Evolutionary conservation across 2,888 invertebrate genomes (phyloP).

Genomic region (Ryuthela nishihirai): DNA sequence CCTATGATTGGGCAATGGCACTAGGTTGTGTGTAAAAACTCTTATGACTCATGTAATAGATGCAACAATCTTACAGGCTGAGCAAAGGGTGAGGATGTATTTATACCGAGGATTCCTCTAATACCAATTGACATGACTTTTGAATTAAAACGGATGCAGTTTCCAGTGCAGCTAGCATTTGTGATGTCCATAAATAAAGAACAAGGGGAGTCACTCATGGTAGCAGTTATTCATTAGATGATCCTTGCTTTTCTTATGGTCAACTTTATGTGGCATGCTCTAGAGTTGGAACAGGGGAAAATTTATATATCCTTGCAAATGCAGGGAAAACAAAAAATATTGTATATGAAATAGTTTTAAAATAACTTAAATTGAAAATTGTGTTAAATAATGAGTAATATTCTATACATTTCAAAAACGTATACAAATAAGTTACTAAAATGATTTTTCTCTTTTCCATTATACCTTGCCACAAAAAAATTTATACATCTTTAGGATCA

Average conservation of each 20-base stretch:
- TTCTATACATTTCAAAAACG: no score
- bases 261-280: slow-evolving; percentile 45
- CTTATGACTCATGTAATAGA: slow-evolving; percentile 38
- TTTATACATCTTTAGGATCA: no score
- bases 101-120: not conserved
- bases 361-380: no score
- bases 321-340: slow-evolving; percentile 1
- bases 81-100: slow-evolving; percentile 21
- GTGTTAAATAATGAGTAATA: no score
- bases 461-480: no score
- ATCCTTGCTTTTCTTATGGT: slow-evolving; percentile 44
- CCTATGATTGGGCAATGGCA: slow-evolving; percentile 43
- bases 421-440: no score
- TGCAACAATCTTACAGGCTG: slow-evolving; percentile 38
- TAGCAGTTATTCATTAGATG: slow-evolving; percentile 24
- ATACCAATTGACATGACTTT: no score
- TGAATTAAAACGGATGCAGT: no score
- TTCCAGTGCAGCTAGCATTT: no score
- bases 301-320: not conserved
- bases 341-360: not conserved
- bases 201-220: slow-evolving; percentile 6
- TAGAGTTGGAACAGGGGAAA: slow-evolving; percentile 8
- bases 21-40: slow-evolving; percentile 40
- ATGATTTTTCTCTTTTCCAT: no score
- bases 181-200: no score